Conservation (phyloP, 1,140 invertebrate genomes). For the Caligus rogercresseyi region DNA sequence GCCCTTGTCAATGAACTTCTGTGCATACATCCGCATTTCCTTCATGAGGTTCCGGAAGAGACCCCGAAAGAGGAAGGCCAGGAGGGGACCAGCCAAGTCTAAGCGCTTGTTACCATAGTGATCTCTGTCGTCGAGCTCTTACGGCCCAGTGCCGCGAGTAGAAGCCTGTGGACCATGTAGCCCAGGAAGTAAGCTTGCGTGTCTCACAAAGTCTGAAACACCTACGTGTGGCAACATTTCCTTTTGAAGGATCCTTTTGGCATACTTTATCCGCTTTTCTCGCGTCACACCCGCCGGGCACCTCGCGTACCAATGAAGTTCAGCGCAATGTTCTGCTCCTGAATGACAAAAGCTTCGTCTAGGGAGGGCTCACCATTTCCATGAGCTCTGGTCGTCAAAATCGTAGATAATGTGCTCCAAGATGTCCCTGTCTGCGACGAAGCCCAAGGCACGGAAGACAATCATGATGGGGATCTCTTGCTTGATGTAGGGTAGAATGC, state of each 20-base stretch:
- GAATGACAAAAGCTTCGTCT: slow-evolving; percentile 97
- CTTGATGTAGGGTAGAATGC: slow-evolving; percentile 93
- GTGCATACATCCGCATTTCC: slow-evolving; percentile 93
- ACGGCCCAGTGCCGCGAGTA: slow-evolving; percentile 70
- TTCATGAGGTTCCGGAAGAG: slow-evolving; percentile 84
- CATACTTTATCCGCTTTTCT: slow-evolving; percentile 96
- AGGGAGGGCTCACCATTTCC: slow-evolving; percentile 97
- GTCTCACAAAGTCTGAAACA: slow-evolving; percentile 96
- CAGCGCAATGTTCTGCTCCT: slow-evolving; percentile 93
- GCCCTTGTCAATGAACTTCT: slow-evolving; percentile 94
- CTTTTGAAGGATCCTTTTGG: slow-evolving; percentile 94
- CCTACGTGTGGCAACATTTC: slow-evolving; percentile 99
- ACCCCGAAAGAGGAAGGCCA: slow-evolving; percentile 87
- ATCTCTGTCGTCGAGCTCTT: slow-evolving; percentile 96
- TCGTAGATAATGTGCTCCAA: slow-evolving; percentile 98
- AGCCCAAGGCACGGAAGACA: slow-evolving; percentile 72
- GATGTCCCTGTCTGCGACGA: slow-evolving; percentile 96
- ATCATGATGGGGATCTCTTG: slow-evolving; percentile 99
- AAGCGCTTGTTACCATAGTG: slow-evolving; percentile 97
- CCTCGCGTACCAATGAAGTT: slow-evolving; percentile 95
- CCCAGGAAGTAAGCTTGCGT: slow-evolving; percentile 93
- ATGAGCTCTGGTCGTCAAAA: slow-evolving; percentile 99
- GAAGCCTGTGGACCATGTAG: slow-evolving; percentile 92
- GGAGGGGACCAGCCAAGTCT: slow-evolving; percentile 83
- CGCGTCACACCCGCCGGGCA: slow-evolving; percentile 87